Conservation (phyloP, 1,140 invertebrate genomes). For the Drosophila subobscura region DNA sequence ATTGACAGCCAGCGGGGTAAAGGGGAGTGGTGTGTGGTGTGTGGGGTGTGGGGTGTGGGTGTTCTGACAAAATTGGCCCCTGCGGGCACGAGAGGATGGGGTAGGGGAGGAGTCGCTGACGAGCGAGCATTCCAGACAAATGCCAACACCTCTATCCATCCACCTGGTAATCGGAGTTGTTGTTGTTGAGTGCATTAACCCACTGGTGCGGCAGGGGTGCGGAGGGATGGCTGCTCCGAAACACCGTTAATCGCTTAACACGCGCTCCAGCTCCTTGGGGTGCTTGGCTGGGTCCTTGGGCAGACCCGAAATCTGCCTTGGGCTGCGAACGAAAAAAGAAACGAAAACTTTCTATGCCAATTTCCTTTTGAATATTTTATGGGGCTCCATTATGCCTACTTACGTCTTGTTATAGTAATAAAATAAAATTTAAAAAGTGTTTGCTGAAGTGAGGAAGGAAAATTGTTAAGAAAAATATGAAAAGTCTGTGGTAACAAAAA, state of each 20-base stretch:
- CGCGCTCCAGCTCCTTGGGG: conserved; percentile 27
- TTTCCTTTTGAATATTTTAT: conserved; percentile 83
- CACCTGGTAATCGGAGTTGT: conserved; percentile 29
- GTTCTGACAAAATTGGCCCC: conserved; percentile 35
- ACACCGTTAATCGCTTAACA: conserved; percentile 67
- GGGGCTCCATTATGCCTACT: conserved; percentile 81
- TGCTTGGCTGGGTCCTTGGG: conserved; percentile 14
- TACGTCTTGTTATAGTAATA: conserved; percentile 83
- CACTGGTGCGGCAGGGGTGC: conserved; percentile 22
- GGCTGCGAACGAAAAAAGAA: background rate
- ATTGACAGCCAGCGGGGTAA: conserved; percentile 51
- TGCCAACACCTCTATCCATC: background rate
- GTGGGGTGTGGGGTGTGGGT: background rate
- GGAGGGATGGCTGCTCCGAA: background rate
- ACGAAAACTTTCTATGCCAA: conserved; percentile 70
- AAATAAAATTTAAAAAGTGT: conserved; percentile 79
- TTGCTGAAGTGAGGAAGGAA: conserved; percentile 5
- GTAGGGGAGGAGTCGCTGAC: background rate
- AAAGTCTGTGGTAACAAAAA: conserved; percentile 47
- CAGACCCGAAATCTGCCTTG: conserved; percentile 3
- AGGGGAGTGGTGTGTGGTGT: background rate
- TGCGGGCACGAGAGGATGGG: background rate
- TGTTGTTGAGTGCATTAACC: conserved; percentile 73
- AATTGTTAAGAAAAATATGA: conserved; percentile 66
- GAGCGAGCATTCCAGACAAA: too few species aligned